Percentiles rank a stretch among this genome's conserved stretches.
phyloP scores from a whole-genome alignment of 2,113 vertebrate species.

The Chamaea fasciata region DNA sequence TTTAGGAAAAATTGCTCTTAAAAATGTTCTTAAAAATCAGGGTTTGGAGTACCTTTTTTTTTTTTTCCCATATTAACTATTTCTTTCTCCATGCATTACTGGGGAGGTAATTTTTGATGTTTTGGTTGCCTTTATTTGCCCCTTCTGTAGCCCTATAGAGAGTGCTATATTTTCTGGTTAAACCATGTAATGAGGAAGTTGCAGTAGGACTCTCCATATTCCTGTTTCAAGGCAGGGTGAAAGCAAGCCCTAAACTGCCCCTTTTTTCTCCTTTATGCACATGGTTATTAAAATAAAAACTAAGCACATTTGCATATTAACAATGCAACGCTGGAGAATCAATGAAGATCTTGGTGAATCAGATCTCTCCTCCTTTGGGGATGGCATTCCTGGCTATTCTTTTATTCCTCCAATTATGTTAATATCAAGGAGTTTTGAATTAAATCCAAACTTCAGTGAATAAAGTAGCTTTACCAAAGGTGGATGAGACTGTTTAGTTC shows the following conservation, averaged over 20 bases:
- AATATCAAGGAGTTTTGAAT: constrained; percentile 58
- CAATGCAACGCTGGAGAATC: neutral
- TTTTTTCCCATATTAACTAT: accelerated
- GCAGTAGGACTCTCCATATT: neutral
- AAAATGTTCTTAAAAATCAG: neutral
- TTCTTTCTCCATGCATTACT: neutral
- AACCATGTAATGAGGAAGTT: neutral
- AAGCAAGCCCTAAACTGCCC: neutral
- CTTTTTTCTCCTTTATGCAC: neutral
- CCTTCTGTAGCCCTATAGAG: neutral
- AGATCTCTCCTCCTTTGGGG: neutral
- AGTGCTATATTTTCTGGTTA: neutral
- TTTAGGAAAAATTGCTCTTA: neutral
- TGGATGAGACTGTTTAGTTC: constrained; percentile 37
- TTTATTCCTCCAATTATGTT: constrained; percentile 40
- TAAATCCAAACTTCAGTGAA: constrained; percentile 61
- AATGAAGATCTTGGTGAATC: neutral
- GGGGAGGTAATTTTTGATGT: neutral
- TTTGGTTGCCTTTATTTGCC: neutral
- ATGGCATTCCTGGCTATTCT: neutral
- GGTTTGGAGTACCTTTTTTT: neutral
- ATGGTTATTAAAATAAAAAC: neutral
- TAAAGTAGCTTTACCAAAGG: constrained; percentile 52
- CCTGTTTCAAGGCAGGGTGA: neutral
- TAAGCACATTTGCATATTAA: constrained; percentile 6